These are phyloP conservation scores for Turnix velox DNA, from an alignment of 2,113 vertebrate genomes.

Conservation along the genomic window DNA sequence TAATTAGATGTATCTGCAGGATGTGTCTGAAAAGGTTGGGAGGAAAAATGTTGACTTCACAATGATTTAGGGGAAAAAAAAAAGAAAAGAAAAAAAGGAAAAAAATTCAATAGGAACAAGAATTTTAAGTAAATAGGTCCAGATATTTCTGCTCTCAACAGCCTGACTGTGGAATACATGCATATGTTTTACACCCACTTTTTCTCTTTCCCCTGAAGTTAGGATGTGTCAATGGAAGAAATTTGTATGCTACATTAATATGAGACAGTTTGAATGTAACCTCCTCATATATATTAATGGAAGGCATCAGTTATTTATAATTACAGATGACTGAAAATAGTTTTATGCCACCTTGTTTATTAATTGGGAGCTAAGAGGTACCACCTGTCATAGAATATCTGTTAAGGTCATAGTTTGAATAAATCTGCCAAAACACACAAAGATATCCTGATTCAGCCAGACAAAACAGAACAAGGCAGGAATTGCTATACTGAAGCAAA, in stretches of 20 bases:
- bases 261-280: background rate
- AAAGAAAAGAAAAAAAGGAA: background rate
- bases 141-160: background rate
- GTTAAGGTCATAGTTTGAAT: background rate
- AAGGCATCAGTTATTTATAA: background rate
- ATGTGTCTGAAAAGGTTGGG: background rate
- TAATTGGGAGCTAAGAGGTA: background rate
- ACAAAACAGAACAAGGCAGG: background rate
- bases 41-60: background rate
- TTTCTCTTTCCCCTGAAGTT: background rate
- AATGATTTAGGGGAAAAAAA: background rate
- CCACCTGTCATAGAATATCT: background rate
- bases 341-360: background rate
- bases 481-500: background rate
- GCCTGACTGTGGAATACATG: background rate
- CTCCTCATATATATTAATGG: background rate
- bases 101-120: background rate
- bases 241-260: accelerated
- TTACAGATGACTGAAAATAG: background rate
- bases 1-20: conserved; percentile 38
- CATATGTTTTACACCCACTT: background rate
- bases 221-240: background rate
- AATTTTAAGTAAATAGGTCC: background rate
- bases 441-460: background rate
- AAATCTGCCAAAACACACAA: background rate